Evolutionary conservation across 2,888 invertebrate genomes (phyloP).

Genomic region (Orthosia gracilis): DNA sequence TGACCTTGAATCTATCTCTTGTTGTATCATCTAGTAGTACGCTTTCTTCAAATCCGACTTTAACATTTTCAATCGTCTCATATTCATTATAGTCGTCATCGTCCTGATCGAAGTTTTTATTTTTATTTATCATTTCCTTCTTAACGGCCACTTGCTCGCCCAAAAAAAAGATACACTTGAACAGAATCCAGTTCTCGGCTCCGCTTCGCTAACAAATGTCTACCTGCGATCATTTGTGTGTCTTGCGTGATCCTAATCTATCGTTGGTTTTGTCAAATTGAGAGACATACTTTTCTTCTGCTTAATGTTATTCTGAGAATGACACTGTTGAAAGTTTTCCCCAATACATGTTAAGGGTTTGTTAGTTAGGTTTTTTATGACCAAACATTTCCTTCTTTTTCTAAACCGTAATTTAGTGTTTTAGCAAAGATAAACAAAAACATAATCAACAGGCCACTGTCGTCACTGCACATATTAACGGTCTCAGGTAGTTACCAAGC

Average conservation of each 20-base stretch:
- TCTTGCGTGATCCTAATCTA: constrained; percentile 81
- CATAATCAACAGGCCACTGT: constrained; percentile 57
- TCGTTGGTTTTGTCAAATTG: constrained; percentile 68
- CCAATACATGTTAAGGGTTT: constrained; percentile 6
- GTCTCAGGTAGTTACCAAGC: constrained; percentile 80
- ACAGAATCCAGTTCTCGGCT: constrained; percentile 87
- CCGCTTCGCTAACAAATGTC: constrained; percentile 78
- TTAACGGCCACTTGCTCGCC: constrained; percentile 84
- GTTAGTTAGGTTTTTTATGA: neutral
- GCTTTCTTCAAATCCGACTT: constrained; percentile 34
- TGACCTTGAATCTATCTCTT: constrained; percentile 40
- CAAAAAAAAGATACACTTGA: constrained; percentile 84
- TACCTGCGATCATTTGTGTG: constrained; percentile 87
- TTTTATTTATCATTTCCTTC: constrained; percentile 83
- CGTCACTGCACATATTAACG: constrained; percentile 82
- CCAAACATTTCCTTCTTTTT: neutral
- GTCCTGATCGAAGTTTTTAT: constrained; percentile 67
- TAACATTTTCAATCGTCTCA: constrained; percentile 41
- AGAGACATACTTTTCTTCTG: constrained; percentile 45
- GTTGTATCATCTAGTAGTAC: constrained; percentile 45
- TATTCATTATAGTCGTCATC: constrained; percentile 59
- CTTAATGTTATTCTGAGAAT: constrained; percentile 40
- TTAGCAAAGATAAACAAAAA: constrained; percentile 47
- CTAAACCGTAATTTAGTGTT: neutral
- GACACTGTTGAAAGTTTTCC: constrained; percentile 2